Evolutionary conservation across 2,797 vertebrate species (phyloP), one percentile per base, ranked within the genome.

Genomic region (Ctenopoma multispine): DNA sequence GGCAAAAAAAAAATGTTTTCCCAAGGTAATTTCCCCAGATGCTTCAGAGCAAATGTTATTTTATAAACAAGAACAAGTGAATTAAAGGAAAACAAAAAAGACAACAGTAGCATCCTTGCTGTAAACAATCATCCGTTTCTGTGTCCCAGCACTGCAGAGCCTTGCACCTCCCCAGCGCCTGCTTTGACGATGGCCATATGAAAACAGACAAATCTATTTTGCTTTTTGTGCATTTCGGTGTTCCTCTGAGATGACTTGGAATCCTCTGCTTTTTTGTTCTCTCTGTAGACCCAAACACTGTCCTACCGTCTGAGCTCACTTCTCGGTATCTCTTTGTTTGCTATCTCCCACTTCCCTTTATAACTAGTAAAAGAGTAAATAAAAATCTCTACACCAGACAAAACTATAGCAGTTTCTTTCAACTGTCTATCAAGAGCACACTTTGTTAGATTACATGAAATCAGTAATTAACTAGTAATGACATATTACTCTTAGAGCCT

Each of bases 121-220:
- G 77, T 74, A 75, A 87, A 90, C 77, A 84, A 72, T 89, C 78
- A 81, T 90, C 70, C 72, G 53, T 69, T 75, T 65, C 21, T 36
- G 29, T 9, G 23, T 86, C 79, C 72, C 80, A 53, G 62, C 61
- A 69, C 85, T 77, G 63, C 67, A 21, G 38, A 60, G 80, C 80
- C 38, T 49, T 54, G 62, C 47, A 29, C 72, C 56, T 83, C 77
- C 75, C 79, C 50, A 6, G 54, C 59, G 78, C 29, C n/a, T 24
- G 20, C 72, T 82, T 56, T 71, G 61, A 77, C 36, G 24, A 59
- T 56, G 75, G 75, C 80, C 77, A 82, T 86, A 82, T 82, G 67
- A 80, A 81, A 87, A 83, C 78, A 86, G 80, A 80, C 82, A 85
- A 76, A 84, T 79, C 75, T 77, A 68, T 85, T 85, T 87, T 49